These are phyloP conservation scores for Ispidina lecontei DNA, from an alignment of 2,797 vertebrate genomes.

Conservation along the genomic window DNA sequence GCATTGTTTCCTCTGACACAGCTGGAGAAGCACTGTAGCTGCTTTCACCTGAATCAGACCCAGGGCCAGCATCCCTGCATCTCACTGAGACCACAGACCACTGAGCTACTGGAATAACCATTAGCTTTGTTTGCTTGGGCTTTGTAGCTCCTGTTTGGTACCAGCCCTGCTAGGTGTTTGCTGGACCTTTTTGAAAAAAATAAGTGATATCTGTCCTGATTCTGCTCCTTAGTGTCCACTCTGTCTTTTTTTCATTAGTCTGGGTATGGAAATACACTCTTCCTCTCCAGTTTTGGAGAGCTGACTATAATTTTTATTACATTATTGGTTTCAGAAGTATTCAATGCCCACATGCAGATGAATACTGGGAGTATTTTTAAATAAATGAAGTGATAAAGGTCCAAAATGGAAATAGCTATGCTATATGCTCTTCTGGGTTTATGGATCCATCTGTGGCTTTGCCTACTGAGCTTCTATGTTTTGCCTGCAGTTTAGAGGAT, in stretches of 20 bases:
- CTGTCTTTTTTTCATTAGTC: background rate
- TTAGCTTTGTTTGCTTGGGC: background rate
- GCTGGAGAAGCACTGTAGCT: background rate
- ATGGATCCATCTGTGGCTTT: background rate
- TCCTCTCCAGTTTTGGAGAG: background rate
- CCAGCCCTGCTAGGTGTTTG: background rate
- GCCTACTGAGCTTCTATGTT: background rate
- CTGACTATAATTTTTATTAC: background rate
- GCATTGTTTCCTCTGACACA: fast-evolving
- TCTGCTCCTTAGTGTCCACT: background rate
- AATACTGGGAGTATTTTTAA: background rate
- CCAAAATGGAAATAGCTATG: background rate
- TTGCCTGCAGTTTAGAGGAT: background rate
- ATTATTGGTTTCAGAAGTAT: background rate
- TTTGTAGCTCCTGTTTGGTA: background rate
- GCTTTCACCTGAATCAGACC: background rate
- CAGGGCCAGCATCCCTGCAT: background rate
- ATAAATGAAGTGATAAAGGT: background rate
- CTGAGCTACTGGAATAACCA: background rate
- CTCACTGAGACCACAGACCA: background rate
- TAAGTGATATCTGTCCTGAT: background rate
- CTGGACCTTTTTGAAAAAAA: background rate
- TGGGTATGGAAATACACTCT: background rate
- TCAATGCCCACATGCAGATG: background rate
- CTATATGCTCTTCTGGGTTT: background rate